phyloP scores from a whole-genome alignment of 2,797 vertebrate species.

The Sebastes oblongus region DNA sequence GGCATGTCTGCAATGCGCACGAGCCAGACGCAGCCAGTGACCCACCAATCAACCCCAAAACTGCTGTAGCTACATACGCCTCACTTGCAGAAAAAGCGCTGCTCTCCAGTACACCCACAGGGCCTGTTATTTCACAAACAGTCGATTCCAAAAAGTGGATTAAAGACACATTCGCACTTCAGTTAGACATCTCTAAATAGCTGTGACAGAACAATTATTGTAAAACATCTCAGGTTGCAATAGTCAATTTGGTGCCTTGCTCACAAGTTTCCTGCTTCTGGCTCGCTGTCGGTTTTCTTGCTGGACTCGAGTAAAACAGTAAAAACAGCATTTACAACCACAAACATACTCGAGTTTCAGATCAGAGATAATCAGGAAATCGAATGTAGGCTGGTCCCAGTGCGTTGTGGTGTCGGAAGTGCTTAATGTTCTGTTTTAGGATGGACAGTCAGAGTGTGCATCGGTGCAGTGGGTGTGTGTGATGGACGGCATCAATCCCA shows the following conservation, averaged over 20 bases:
- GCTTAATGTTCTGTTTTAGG: neutral
- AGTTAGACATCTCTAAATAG: conserved; percentile 31
- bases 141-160: conserved; percentile 14
- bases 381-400: conserved; percentile 7
- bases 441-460: neutral
- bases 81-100: neutral
- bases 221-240: conserved; percentile 18
- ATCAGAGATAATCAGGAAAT: conserved; percentile 37
- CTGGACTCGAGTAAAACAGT: neutral
- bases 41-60: conserved; percentile 41
- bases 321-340: conserved; percentile 20
- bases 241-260: conserved; percentile 18
- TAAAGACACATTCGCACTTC: conserved; percentile 5
- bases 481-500: neutral
- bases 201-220: conserved; percentile 40
- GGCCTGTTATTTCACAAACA: conserved; percentile 17
- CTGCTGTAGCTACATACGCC: neutral
- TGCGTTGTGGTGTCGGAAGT: neutral
- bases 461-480: neutral
- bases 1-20: conserved; percentile 39
- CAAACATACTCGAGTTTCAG: conserved; percentile 28
- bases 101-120: neutral
- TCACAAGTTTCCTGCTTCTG: conserved; percentile 7
- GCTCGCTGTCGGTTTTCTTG: neutral
- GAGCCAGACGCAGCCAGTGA: conserved; percentile 32